Conservation (phyloP, 2,797 vertebrate genomes). For the Muscicapa striata region DNA sequence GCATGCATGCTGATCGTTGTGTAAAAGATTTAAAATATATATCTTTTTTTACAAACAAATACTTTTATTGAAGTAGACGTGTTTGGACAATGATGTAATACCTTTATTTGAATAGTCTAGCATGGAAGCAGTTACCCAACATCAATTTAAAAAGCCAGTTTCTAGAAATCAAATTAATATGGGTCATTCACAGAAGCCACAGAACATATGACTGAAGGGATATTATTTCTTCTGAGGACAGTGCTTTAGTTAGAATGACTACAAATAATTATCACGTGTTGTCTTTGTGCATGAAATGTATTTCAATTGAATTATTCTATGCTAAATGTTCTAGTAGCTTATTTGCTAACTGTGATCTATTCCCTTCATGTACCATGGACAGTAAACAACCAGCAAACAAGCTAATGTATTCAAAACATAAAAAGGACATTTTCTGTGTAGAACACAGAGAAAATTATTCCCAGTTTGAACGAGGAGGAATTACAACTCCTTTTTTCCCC, state of each 20-base stretch:
- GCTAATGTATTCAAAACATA: slow-evolving; percentile 10
- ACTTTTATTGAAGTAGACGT: slow-evolving; percentile 75
- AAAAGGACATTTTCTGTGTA: not conserved
- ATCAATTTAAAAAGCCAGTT: slow-evolving; percentile 80
- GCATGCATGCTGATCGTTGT: slow-evolving; percentile 80
- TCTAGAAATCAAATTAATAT: slow-evolving; percentile 78
- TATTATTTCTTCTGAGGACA: slow-evolving; percentile 81
- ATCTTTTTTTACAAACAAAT: slow-evolving; percentile 79
- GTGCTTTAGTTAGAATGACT: slow-evolving; percentile 76
- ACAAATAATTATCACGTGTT: slow-evolving; percentile 66
- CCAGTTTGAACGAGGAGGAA: not conserved
- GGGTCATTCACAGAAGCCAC: slow-evolving; percentile 82
- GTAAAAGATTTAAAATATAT: slow-evolving; percentile 71
- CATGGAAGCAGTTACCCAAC: slow-evolving; percentile 78
- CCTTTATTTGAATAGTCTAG: slow-evolving; percentile 77
- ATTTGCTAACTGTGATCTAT: slow-evolving; percentile 51
- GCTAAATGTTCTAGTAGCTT: slow-evolving; percentile 39
- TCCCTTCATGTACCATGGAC: slow-evolving; percentile 33
- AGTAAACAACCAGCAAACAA: slow-evolving; percentile 53
- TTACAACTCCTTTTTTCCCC: not conserved
- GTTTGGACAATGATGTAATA: slow-evolving; percentile 76
- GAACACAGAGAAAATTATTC: not conserved
- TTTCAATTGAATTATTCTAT: slow-evolving; percentile 51
- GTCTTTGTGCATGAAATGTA: slow-evolving; percentile 50
- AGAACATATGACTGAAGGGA: slow-evolving; percentile 81